These are phyloP conservation scores for Steinernema scapterisci DNA, from an alignment of 2,888 invertebrate species.

Conservation along the genomic window DNA sequence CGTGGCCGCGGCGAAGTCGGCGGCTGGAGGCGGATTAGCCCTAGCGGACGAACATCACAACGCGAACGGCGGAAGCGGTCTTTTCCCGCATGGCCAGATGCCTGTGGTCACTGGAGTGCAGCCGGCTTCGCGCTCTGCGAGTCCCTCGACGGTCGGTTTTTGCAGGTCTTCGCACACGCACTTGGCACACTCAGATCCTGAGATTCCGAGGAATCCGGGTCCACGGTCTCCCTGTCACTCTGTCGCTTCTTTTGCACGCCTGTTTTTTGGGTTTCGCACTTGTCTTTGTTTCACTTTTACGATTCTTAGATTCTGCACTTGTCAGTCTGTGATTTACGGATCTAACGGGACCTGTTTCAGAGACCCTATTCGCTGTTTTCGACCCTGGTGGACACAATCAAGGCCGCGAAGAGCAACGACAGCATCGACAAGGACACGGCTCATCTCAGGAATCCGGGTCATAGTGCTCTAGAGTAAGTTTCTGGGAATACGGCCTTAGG, in stretches of 20 bases:
- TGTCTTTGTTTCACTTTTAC: background rate
- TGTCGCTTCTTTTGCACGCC: conserved; percentile 9
- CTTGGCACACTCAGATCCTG: too few relatives aligned
- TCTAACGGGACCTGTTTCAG: conserved; percentile 39
- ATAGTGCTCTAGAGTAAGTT: conserved; percentile 34
- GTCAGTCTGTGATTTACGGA: too few relatives aligned
- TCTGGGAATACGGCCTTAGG: too few relatives aligned
- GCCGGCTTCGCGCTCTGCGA: conserved; percentile 26
- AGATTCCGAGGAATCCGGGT: too few relatives aligned
- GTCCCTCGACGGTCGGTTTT: conserved; percentile 30
- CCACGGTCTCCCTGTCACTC: background rate
- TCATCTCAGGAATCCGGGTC: background rate
- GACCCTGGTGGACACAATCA: conserved; percentile 66
- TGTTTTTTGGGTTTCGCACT: conserved; percentile 7
- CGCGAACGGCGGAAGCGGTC: conserved; percentile 11
- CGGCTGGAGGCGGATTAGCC: conserved; percentile 42
- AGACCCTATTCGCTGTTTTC: conserved; percentile 60
- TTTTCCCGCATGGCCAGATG: conserved; percentile 22
- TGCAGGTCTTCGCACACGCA: background rate
- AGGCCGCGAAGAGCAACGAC: conserved; percentile 63
- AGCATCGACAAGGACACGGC: conserved; percentile 48
- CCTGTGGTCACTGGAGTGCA: background rate
- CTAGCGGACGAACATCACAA: background rate
- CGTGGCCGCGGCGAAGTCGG: conserved; percentile 63
- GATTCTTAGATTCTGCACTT: conserved; percentile 2